Base-by-base conservation (phyloP, 2,888 invertebrate species). In the Agrilus cyanescens region DNA sequence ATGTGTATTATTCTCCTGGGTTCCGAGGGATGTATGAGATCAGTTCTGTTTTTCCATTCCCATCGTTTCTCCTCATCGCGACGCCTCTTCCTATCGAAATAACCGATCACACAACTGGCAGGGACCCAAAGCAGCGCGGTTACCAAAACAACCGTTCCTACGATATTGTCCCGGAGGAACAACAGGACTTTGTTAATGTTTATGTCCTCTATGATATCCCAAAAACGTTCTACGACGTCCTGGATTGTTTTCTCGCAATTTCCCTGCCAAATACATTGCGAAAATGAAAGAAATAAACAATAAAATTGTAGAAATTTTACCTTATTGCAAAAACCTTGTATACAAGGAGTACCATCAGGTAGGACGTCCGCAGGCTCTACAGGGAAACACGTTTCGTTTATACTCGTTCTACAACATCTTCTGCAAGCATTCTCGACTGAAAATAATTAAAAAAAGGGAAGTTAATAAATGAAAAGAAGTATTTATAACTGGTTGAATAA, bases 141-240 rank as follows among this genome's bases (percentile, higher is more conserved):
- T 49, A 88, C 77, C 32, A 95, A 73, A 39, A 95, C 85, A 15
- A 94, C 88, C 4, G 91, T 86, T 44, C 94, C 91, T 29, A 96
- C 94, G 48, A 94, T 89, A 63, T 94, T 94, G 68, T 93, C 91
- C 44, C 87, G 80, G 40, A 94, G 72, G 63, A 93, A 91, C 40
- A 87, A 75, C 54, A 91, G 73, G 54, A 91, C 88, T 61, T 89
- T 88, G 64, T 90, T 93, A 46, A 93, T 91, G 66, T 91, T 91
- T 45, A 94, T 91, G 58, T 94, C 91, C 67, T 95, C 94, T 48
- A 96, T 94, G 39, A 96, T 93, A 62, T 93, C 90, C 93, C 95
- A 96, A 67, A 96, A 90, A 25, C 95, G 76, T 65, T 94, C 91
- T 8, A 95, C 91, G 16, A 95, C 89, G 61, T 95, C 94, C 62